Conservation (phyloP, 2,888 invertebrate genomes). For the Latrodectus elegans region DNA sequence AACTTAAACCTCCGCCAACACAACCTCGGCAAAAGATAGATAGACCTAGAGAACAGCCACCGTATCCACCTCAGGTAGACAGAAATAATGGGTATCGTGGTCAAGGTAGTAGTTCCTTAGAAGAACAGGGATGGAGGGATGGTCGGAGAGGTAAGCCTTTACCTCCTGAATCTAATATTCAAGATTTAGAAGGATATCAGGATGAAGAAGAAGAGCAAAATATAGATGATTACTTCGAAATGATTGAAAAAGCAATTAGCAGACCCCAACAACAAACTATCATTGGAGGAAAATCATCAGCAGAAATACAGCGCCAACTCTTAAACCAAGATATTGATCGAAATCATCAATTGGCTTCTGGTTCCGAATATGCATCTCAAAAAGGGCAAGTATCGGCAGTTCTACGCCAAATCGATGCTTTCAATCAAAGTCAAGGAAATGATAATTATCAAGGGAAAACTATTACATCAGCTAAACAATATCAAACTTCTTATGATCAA, state of each 20-base stretch:
- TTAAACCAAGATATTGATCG: constrained; percentile 26
- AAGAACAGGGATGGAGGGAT: constrained; percentile 22
- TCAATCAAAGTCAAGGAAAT: constrained; percentile 33
- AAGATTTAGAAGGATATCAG: constrained; percentile 47
- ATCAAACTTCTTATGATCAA: constrained; percentile 7
- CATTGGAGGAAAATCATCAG: constrained; percentile 27
- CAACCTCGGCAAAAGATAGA: constrained; percentile 34
- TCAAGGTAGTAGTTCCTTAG: neutral
- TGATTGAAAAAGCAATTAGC: constrained; percentile 59
- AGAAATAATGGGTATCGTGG: constrained; percentile 7
- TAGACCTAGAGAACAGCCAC: neutral
- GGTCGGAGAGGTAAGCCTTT: constrained; percentile 25
- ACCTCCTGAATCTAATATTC: constrained; percentile 36
- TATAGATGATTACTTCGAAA: constrained; percentile 61
- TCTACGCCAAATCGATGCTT: constrained; percentile 39
- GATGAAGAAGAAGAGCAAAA: constrained; percentile 59
- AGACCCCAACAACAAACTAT: constrained; percentile 38
- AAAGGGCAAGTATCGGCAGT: constrained; percentile 51
- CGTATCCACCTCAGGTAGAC: constrained; percentile 7
- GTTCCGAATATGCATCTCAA: constrained; percentile 2
- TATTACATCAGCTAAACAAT: constrained; percentile 8
- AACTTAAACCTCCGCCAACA: neutral
- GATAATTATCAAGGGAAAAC: constrained; percentile 11
- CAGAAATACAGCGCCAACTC: constrained; percentile 46
- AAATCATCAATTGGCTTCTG: neutral